Conservation (phyloP, 2,797 vertebrate genomes). For the Rachycentron canadum region DNA sequence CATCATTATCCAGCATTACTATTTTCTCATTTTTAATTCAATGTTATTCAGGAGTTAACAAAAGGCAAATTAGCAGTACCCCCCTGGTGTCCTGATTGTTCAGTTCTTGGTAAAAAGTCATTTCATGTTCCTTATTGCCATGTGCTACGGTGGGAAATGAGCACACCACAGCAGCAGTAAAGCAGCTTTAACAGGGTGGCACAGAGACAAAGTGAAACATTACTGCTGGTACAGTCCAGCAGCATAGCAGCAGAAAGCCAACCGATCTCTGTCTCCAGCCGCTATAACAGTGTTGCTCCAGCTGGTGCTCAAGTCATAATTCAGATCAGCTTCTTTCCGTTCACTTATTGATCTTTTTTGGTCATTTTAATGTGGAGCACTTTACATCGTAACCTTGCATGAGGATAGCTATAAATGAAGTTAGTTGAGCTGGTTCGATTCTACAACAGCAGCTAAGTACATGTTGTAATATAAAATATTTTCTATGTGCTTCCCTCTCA, state of each 20-base stretch:
- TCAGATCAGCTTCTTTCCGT: background rate
- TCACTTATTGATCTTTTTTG: background rate
- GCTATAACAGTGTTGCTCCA: background rate
- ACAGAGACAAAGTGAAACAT: conserved; percentile 1
- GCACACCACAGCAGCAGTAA: background rate
- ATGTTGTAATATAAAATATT: conserved; percentile 10
- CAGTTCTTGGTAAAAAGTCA: background rate
- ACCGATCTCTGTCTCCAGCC: background rate
- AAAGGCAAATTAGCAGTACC: background rate
- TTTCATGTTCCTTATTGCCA: background rate
- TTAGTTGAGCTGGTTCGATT: background rate
- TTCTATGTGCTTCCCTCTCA: background rate
- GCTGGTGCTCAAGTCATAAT: background rate
- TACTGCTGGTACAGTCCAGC: background rate
- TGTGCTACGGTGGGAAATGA: conserved; percentile 3
- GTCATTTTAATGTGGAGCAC: background rate
- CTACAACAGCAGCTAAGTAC: background rate
- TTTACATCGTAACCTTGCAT: conserved; percentile 5
- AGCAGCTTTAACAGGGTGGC: conserved; percentile 1
- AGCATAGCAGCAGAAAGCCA: background rate
- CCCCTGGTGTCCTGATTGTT: background rate
- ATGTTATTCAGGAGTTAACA: background rate
- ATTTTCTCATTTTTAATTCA: conserved; percentile 25
- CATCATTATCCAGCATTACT: background rate
- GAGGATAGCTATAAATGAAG: background rate